phyloP scores from a whole-genome alignment of 2,797 vertebrate genomes.

The Coilia nasus region DNA sequence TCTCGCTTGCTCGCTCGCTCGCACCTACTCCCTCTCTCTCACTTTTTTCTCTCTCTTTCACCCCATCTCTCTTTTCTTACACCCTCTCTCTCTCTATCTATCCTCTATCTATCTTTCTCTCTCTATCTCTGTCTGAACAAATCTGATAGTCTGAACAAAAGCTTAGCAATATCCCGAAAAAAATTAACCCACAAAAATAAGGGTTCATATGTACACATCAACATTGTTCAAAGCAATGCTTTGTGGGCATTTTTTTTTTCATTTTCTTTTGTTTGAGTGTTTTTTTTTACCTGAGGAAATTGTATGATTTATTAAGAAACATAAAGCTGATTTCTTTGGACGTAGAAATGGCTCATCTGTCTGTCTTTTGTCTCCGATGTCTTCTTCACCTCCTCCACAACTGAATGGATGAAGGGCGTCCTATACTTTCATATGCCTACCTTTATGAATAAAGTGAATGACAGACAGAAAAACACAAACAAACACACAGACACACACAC shows the following conservation, averaged over 20 bases:
- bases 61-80: not conserved
- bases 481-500: slow-evolving; percentile 6
- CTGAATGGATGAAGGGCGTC: not conserved
- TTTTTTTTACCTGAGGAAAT: too few species aligned
- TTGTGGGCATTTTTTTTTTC: not conserved
- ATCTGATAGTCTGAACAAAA: not conserved
- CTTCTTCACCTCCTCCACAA: not conserved
- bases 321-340: too few species aligned
- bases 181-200: not conserved
- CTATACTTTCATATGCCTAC: not conserved
- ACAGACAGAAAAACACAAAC: slow-evolving; percentile 17
- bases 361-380: not conserved
- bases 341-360: not conserved
- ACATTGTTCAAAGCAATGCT: not conserved
- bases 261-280: too few species aligned
- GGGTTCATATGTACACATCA: not conserved
- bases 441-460: not conserved
- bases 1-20: too few species aligned
- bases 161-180: not conserved
- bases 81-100: too few species aligned
- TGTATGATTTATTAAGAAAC: too few species aligned
- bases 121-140: not conserved
- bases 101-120: not conserved
- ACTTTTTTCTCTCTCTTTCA: not conserved
- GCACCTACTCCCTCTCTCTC: too few species aligned